Evolutionary conservation across 2,113 vertebrate genomes (phyloP).

Genomic region (Clarias macrocephalus): DNA sequence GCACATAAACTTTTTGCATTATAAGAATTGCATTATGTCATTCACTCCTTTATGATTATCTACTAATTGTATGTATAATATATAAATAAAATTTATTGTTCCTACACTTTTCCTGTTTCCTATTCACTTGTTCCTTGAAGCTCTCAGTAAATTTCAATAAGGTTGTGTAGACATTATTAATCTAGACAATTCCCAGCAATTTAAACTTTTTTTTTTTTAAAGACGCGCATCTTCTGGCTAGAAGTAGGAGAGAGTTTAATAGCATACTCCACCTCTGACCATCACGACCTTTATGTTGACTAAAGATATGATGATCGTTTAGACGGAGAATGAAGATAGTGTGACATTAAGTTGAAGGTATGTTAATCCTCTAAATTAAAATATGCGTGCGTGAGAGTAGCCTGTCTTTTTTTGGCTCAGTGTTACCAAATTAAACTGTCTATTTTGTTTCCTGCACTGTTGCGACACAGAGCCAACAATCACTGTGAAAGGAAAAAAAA

Average conservation of each 20-base stretch:
- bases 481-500: slow-evolving; percentile 56
- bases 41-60: too few relatives aligned
- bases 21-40: too few relatives aligned
- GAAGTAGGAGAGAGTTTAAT: background rate
- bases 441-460: slow-evolving; percentile 26
- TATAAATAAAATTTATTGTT: background rate
- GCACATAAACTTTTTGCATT: too few relatives aligned
- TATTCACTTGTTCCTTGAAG: background rate
- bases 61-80: too few relatives aligned
- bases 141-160: background rate
- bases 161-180: background rate
- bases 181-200: background rate
- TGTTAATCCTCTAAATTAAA: slow-evolving; percentile 24
- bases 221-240: background rate
- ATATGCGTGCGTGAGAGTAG: background rate
- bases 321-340: background rate
- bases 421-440: slow-evolving; percentile 33
- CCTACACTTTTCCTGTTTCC: background rate
- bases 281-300: slow-evolving; percentile 3
- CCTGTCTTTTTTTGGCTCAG: slow-evolving; percentile 26
- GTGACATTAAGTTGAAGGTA: slow-evolving; percentile 22
- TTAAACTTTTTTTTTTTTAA: background rate
- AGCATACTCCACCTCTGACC: background rate
- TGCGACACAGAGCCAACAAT: slow-evolving; percentile 67
- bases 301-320: background rate